Percentiles rank a stretch among this genome's conserved stretches.
These are phyloP conservation scores for Colostygia pectinataria DNA, from an alignment of 2,888 invertebrate genomes.

Conservation along the genomic window DNA sequence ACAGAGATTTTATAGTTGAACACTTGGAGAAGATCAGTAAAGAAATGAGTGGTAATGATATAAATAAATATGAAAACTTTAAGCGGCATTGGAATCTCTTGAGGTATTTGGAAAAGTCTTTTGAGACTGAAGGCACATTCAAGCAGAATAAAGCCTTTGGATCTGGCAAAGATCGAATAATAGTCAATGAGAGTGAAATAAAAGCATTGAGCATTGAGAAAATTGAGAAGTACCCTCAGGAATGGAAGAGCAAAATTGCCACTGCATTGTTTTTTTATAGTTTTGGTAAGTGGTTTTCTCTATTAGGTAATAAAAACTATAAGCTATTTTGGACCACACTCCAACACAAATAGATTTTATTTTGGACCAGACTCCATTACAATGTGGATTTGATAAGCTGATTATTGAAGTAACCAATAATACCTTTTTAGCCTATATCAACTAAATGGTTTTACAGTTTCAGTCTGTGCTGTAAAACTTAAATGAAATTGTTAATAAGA, in stretches of 20 bases:
- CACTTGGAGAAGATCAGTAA: slow-evolving; percentile 82
- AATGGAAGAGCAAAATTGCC: slow-evolving; percentile 83
- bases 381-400: too few relatives aligned
- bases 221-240: slow-evolving; percentile 66
- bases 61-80: slow-evolving; percentile 62
- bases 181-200: slow-evolving; percentile 77
- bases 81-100: slow-evolving; percentile 72
- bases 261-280: slow-evolving; percentile 82
- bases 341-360: too few relatives aligned
- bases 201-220: slow-evolving; percentile 75
- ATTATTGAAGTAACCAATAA: too few relatives aligned
- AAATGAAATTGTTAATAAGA: too few relatives aligned
- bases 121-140: slow-evolving; percentile 73
- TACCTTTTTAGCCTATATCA: too few relatives aligned
- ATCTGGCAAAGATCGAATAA: slow-evolving; percentile 59
- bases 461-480: too few relatives aligned
- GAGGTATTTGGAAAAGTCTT: slow-evolving; percentile 72
- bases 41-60: slow-evolving; percentile 58
- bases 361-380: too few relatives aligned
- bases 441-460: too few relatives aligned
- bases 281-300: slow-evolving; percentile 70
- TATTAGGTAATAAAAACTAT: too few relatives aligned
- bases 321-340: too few relatives aligned
- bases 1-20: slow-evolving; percentile 86
- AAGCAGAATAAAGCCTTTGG: slow-evolving; percentile 80